phyloP scores from a whole-genome alignment of 2,797 vertebrate genomes.

The Esox lucius region DNA sequence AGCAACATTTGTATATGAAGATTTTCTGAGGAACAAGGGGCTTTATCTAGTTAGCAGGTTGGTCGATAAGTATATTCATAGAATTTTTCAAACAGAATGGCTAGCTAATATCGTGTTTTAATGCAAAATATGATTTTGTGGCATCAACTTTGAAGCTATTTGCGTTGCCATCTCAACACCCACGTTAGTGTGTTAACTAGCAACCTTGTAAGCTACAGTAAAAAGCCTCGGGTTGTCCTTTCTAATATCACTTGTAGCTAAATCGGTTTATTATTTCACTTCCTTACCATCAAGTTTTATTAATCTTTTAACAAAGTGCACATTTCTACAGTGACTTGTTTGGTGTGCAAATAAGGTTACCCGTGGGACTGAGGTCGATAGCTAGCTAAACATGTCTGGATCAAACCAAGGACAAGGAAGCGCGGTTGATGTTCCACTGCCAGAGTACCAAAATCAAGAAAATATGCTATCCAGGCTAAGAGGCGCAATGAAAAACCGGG shows the following conservation, averaged over 20 bases:
- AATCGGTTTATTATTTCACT: neutral
- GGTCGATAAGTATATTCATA: neutral
- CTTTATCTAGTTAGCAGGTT: conserved; percentile 27
- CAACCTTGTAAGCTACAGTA: neutral
- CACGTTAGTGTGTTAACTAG: conserved; percentile 30
- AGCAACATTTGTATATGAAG: conserved; percentile 22
- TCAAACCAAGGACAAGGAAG: conserved; percentile 53
- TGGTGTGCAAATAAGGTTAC: neutral
- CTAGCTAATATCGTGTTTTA: neutral
- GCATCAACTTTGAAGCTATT: neutral
- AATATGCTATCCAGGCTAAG: conserved; percentile 65
- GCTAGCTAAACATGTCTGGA: conserved; percentile 63
- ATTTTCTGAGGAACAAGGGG: conserved; percentile 41
- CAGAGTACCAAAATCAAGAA: conserved; percentile 66
- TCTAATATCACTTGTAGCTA: neutral
- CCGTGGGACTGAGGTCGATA: neutral
- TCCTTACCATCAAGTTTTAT: conserved; percentile 5
- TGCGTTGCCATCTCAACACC: conserved; percentile 54
- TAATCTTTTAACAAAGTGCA: conserved; percentile 18
- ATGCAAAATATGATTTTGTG: neutral
- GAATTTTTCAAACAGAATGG: neutral
- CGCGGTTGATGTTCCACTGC: conserved; percentile 43
- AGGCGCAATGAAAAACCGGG: conserved; percentile 52
- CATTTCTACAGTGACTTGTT: conserved; percentile 3
- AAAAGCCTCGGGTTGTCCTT: conserved; percentile 6